Evolutionary conservation across 2,888 invertebrate species (phyloP).

Genomic region (Neria commutata): DNA sequence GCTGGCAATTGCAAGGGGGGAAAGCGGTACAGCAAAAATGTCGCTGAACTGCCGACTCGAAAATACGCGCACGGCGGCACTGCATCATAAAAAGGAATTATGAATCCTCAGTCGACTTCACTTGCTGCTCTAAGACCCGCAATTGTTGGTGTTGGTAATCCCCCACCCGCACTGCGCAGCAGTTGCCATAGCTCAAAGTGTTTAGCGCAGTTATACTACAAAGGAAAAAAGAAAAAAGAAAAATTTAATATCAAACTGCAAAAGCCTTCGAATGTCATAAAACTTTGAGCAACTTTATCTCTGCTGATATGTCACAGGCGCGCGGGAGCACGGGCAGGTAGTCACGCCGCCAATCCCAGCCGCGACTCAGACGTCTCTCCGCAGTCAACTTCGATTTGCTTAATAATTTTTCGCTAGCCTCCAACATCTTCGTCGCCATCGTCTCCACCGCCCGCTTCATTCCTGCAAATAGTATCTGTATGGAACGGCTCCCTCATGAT

Average conservation of each 20-base stretch:
- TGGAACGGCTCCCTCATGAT: too few species aligned
- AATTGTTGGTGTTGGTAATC: neutral
- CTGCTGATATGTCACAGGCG: conserved; percentile 18
- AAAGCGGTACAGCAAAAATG: neutral
- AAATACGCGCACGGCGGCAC: conserved; percentile 12
- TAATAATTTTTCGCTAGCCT: neutral
- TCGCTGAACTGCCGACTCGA: neutral
- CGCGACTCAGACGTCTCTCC: neutral
- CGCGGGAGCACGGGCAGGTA: neutral
- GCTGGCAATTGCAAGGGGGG: neutral
- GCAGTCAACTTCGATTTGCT: neutral
- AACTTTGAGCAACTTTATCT: conserved; percentile 23
- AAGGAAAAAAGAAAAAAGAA: neutral
- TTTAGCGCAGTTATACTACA: neutral
- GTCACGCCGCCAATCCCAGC: neutral
- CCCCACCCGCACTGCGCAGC: neutral
- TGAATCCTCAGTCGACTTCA: conserved; percentile 9
- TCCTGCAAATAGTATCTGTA: too few species aligned
- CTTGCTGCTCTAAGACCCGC: neutral
- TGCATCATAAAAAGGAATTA: conserved; percentile 20
- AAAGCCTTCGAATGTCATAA: conserved; percentile 1
- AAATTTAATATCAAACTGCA: neutral
- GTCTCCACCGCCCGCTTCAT: too few species aligned
- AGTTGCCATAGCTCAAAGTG: neutral
- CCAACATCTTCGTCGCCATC: conserved; percentile 18